Conservation (phyloP, 2,797 vertebrate genomes). For the Myotis vivesi region DNA sequence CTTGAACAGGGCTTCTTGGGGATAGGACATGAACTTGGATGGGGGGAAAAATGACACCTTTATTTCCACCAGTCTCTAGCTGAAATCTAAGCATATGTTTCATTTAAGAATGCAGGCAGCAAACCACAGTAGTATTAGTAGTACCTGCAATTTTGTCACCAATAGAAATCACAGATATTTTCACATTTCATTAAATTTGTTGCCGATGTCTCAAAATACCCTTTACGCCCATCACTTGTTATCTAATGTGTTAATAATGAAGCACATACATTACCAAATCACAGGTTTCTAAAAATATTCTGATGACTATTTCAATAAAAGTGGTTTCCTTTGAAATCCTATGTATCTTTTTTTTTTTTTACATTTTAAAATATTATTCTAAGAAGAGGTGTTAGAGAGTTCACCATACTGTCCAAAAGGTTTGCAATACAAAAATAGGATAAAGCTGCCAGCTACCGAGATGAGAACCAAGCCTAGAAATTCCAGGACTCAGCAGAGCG, state of each 20-base stretch:
- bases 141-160: constrained; percentile 43
- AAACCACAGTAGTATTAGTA: not conserved
- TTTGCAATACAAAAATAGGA: not conserved
- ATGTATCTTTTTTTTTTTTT: not conserved
- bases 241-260: constrained; percentile 65
- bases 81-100: not conserved
- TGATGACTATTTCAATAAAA: constrained; percentile 47
- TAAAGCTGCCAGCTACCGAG: not conserved
- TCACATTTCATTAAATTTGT: constrained; percentile 58
- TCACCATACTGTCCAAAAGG: not conserved
- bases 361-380: constrained; percentile 32
- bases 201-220: constrained; percentile 66
- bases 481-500: not conserved
- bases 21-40: not conserved
- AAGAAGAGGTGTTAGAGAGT: not conserved
- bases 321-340: constrained; percentile 57
- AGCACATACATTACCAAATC: constrained; percentile 49
- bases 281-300: constrained; percentile 72
- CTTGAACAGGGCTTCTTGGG: not conserved
- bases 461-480: not conserved
- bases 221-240: constrained; percentile 49
- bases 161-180: constrained; percentile 56
- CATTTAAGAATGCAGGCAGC: not conserved
- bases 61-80: not conserved
- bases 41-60: not conserved